Evolutionary conservation across 2,888 invertebrate species (phyloP), one percentile per base, ranked within the genome.

Genomic region (Liposcelis brunnea): DNA sequence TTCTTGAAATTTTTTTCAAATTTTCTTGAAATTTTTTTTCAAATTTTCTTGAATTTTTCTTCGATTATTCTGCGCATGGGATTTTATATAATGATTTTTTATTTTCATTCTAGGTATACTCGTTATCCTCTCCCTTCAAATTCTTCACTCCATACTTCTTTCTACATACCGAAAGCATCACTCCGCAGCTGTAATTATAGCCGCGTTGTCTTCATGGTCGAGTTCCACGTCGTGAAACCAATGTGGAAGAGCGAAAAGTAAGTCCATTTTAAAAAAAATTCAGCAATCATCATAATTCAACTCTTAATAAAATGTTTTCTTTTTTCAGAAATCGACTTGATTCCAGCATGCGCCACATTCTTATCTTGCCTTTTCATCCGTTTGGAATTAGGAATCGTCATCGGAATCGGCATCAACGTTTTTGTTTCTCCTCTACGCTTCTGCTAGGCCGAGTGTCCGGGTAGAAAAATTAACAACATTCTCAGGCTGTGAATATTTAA

Each of bases 121-220:
- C 44, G 69, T 72, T 3, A 55, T 72, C 26, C 52, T 70, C 14
- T 67, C 71, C 0, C 58, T 71, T 35, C 63, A 61, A n/a, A 43
- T 71, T 75, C 51, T 67, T 80, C 51, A 77, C 79, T 0, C 77
- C 77, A 0, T 72, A 72, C 54, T 75, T 79, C n/a, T 52, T 69
- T 68, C 48, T 75, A 66, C 56, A 75, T 75, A 49, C 75, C 75
- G 1, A 74, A 74, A 54, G 70, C 79, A 1, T 71, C 75, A 1
- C n/a, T 61, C 80, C 36, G 76, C 79, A 6, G 75, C 76, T 10
- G 77, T 80, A 45, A 80, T 80, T 53, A 77, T 80, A 42, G 73
- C 76, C 26, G 78, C 80, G 18, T 80, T 3, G 67, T 79, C 31
- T 75, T 74, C 56, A 77, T 76, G 74, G 71, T 77, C 11, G 75